Evolutionary conservation across 2,797 vertebrate genomes (phyloP), one percentile per base, ranked within the genome.

Genomic region (Tolypeutes matacus): DNA sequence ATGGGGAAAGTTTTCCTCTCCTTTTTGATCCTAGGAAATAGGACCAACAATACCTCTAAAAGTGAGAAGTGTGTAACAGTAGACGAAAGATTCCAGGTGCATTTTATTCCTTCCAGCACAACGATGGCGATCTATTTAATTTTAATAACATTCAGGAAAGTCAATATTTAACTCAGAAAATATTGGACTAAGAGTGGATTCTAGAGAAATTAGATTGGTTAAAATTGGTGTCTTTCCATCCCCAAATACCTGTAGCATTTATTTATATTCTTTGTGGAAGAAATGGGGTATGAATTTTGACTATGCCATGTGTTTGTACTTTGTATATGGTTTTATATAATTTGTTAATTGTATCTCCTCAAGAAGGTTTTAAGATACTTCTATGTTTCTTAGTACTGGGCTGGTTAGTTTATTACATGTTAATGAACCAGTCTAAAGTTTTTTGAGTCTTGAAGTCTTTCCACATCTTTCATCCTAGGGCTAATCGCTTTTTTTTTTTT

Each of bases 401-500:
- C 1, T 25, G 34, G 23, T 86, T 87, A 67, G 46, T 27, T 77
- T 93, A 51, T 72, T 93, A 70, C 53, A 51, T 89, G 67, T 87
- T 95, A 82, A 49, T 67, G 62, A 85, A 78, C 34, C 39, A 82
- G 3, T 75, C 23, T 91, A 20, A 91, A 83, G 49, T 96, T 95
- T 67, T 87, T 39, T 23, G 82, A 95, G n/a, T 91, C 64, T 95
- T 85, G 60, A 53, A 90, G 93, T 97, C 51, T 89, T 96, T 89
- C 34, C 73, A 85, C 34, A 6, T 65, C 75, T 51, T 95, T 93
- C 53, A 12, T 84, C 20, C 95, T 86, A 80, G 90, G 51, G 31
- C 46, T 86, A 62, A 51, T 81, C 25, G 7, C 75, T 27, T 75
- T 83, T 91, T 76, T 86, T 21, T 77, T 64, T 36, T 69, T 23